Conservation (phyloP, 1,140 invertebrate species). For the Drosophila ambigua region DNA sequence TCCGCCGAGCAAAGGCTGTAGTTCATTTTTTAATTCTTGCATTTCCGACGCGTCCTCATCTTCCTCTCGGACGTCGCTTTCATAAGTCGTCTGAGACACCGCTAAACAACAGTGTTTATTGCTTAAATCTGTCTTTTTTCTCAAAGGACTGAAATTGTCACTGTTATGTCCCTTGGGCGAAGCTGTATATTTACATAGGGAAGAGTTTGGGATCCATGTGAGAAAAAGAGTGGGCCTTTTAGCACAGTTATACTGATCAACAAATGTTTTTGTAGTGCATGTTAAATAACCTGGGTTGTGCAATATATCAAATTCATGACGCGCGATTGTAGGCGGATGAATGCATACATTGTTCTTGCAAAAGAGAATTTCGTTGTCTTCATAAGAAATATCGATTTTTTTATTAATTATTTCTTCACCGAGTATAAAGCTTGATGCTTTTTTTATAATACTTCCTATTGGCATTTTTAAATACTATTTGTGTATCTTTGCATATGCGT, state of each 20-base stretch:
- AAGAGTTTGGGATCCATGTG: conserved; percentile 97
- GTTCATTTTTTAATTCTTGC: conserved; percentile 76
- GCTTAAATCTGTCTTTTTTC: conserved; percentile 17
- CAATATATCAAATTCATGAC: conserved; percentile 91
- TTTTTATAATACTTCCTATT: conserved; percentile 89
- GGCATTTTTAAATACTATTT: conserved; percentile 86
- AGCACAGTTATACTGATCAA: conserved; percentile 88
- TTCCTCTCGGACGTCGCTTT: conserved; percentile 43
- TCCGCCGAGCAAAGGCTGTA: conserved; percentile 83
- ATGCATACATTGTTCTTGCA: conserved; percentile 98
- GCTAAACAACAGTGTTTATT: conserved; percentile 55
- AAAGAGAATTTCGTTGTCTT: conserved; percentile 93
- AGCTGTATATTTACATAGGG: conserved; percentile 93
- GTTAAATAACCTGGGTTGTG: conserved; percentile 97
- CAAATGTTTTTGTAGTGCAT: conserved; percentile 90
- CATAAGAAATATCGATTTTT: conserved; percentile 86
- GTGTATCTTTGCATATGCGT: not conserved
- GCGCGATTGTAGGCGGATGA: conserved; percentile 92
- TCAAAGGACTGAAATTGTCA: conserved; percentile 22
- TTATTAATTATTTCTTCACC: conserved; percentile 87
- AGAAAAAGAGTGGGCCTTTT: conserved; percentile 92
- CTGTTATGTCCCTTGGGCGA: conserved; percentile 61
- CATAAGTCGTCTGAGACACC: conserved; percentile 50
- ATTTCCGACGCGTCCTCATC: conserved; percentile 70
- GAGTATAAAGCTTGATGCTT: conserved; percentile 91